phyloP scores from a whole-genome alignment of 2,797 vertebrate species.

The Clarias platycephalus region DNA sequence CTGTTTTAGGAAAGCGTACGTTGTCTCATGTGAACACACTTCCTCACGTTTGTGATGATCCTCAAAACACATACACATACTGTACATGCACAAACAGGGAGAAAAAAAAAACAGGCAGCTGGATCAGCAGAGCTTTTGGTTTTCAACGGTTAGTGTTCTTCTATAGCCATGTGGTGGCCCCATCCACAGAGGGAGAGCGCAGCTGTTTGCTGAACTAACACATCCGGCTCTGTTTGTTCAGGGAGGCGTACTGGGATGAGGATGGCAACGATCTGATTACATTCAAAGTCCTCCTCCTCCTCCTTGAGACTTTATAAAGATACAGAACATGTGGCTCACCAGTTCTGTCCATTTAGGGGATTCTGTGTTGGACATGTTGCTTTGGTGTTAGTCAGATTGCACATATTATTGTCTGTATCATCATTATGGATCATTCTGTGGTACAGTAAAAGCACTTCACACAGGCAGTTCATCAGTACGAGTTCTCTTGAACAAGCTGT shows the following conservation, averaged over 20 bases:
- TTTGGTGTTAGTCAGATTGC: neutral
- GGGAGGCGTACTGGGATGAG: constrained; percentile 41
- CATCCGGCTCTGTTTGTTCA: constrained; percentile 46
- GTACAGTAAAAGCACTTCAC: neutral
- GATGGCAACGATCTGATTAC: constrained; percentile 44
- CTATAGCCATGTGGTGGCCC: constrained; percentile 36
- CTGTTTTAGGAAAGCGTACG: neutral
- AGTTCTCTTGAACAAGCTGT: neutral
- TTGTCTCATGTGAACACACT: neutral
- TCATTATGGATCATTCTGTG: neutral
- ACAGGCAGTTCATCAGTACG: neutral
- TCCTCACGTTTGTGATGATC: constrained; percentile 22
- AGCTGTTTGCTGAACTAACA: constrained; percentile 53
- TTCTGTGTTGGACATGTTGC: neutral
- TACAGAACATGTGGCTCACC: neutral
- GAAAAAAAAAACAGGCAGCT: neutral
- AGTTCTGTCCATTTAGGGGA: neutral
- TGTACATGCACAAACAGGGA: constrained; percentile 11
- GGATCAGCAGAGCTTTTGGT: constrained; percentile 40
- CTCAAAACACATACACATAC: neutral
- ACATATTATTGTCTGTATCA: neutral
- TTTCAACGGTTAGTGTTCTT: constrained; percentile 25
- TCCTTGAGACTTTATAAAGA: constrained; percentile 7
- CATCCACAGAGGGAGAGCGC: constrained; percentile 23
- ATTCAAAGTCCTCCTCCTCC: constrained; percentile 36